phyloP scores from a whole-genome alignment of 2,888 invertebrate species.

The Mesochorus sp. region DNA sequence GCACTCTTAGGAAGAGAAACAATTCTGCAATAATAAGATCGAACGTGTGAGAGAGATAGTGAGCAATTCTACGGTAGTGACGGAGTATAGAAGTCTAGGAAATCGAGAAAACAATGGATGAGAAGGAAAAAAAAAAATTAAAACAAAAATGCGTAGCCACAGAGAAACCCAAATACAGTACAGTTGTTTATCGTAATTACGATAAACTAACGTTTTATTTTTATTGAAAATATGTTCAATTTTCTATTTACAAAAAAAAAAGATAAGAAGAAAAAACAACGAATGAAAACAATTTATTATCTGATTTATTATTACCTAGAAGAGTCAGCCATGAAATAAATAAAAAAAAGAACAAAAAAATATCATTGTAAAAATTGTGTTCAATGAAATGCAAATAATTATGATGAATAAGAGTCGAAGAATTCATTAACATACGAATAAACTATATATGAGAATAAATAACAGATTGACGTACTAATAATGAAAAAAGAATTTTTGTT shows the following conservation, averaged over 20 bases:
- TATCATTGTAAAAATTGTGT: neutral
- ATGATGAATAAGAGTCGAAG: neutral
- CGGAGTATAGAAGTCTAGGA: conserved; percentile 13
- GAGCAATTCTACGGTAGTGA: neutral
- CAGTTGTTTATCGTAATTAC: neutral
- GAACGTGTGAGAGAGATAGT: conserved; percentile 44
- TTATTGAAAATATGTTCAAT: neutral
- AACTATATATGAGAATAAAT: neutral
- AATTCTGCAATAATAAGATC: conserved; percentile 74
- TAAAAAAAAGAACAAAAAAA: neutral
- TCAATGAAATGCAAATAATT: too few relatives aligned
- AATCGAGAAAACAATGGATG: conserved; percentile 38
- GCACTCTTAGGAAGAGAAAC: conserved; percentile 63
- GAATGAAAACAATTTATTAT: too few relatives aligned
- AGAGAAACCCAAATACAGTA: neutral
- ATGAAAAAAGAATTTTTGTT: neutral
- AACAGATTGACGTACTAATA: too few relatives aligned
- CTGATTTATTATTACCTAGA: too few relatives aligned
- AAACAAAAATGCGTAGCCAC: neutral
- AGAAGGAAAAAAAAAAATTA: neutral
- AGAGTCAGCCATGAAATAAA: neutral
- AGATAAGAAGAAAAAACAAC: too few relatives aligned
- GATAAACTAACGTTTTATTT: neutral
- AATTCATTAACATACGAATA: neutral
- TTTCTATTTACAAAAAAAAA: too few relatives aligned